Percentiles rank a stretch among this genome's conserved stretches.
phyloP scores from a whole-genome alignment of 2,113 vertebrate genomes.

The Hippocampus zosterae region DNA sequence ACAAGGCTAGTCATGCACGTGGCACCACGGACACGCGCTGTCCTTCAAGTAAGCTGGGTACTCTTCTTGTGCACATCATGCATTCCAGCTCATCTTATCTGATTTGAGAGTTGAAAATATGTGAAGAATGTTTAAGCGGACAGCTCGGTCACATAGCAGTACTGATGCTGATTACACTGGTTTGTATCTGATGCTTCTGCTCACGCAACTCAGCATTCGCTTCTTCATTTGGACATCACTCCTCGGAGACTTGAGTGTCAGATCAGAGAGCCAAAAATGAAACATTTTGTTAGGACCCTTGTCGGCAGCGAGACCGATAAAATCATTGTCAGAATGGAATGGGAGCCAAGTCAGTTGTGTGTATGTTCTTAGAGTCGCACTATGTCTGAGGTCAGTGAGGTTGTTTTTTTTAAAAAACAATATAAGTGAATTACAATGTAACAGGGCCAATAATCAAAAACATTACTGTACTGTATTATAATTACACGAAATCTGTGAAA shows the following conservation, averaged over 20 bases:
- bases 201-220: neutral
- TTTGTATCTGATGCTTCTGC: neutral
- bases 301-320: no score
- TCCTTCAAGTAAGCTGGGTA: neutral
- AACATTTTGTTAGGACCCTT: no score
- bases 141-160: constrained; percentile 12
- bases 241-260: neutral
- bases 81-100: neutral
- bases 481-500: no score
- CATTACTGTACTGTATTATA: no score
- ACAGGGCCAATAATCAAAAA: no score
- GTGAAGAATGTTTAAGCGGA: constrained; percentile 14
- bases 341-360: no score
- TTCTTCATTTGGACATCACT: neutral
- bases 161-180: constrained; percentile 10
- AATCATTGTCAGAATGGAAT: no score
- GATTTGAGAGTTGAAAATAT: constrained; percentile 13
- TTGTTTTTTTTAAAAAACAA: no score
- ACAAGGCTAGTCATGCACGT: neutral
- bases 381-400: no score
- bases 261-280: neutral
- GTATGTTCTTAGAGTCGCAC: no score
- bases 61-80: neutral
- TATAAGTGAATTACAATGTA: no score
- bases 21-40: neutral